These are phyloP conservation scores for Tetanocera ferruginea DNA, from an alignment of 2,888 invertebrate genomes.

Conservation along the genomic window DNA sequence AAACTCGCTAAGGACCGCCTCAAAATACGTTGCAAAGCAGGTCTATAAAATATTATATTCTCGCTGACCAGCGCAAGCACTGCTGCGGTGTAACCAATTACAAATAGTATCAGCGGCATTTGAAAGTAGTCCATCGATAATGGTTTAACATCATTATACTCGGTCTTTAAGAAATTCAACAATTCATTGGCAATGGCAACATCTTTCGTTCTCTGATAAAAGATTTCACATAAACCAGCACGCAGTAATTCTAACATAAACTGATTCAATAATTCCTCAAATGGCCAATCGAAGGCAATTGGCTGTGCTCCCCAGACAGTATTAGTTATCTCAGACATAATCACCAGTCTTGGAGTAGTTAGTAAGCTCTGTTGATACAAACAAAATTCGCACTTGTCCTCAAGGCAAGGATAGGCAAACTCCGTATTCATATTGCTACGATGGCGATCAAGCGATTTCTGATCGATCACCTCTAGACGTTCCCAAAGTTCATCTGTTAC, in stretches of 20 bases:
- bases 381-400: constrained; percentile 47
- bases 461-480: background rate
- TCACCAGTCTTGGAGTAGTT: constrained; percentile 42
- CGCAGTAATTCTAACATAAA: constrained; percentile 33
- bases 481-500: background rate
- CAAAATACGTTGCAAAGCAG: no score
- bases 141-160: constrained; percentile 26
- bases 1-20: background rate
- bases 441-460: background rate
- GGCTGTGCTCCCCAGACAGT: constrained; percentile 47
- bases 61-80: background rate
- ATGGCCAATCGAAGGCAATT: constrained; percentile 47
- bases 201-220: constrained; percentile 33
- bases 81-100: background rate
- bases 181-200: constrained; percentile 45
- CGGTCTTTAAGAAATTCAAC: constrained; percentile 33
- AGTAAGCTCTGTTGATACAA: constrained; percentile 53
- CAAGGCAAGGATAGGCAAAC: constrained; percentile 41
- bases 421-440: constrained; percentile 42
- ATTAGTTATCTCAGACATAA: constrained; percentile 38
- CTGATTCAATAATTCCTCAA: constrained; percentile 42
- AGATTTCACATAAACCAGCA: constrained; percentile 33
- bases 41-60: constrained; percentile 2
- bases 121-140: constrained; percentile 38
- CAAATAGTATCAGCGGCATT: constrained; percentile 33